Evolutionary conservation across 53 echinoderm and acorn worm species (phyloP), one percentile per base, ranked within the genome.

Genomic region (Temnopleurus reevesii): DNA sequence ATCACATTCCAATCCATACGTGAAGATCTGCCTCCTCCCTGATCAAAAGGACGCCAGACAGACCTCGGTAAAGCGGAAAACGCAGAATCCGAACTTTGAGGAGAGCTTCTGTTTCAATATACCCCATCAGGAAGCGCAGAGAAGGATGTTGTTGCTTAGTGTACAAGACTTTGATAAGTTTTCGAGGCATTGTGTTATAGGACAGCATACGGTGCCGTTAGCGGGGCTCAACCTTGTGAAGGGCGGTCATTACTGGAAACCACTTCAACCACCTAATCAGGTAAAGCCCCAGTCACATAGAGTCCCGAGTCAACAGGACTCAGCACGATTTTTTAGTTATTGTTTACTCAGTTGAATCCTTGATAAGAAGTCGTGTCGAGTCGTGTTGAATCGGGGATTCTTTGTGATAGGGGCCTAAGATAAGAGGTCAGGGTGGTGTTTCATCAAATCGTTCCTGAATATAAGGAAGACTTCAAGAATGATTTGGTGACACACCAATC

Each of bases 161-260:
- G 96, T 99, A 8, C 96, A 95, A 56, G 99, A 99, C 83, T 99
- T 99, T 92, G 99, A 99, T 90, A 99, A 99, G 85, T 99, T 92
- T 83, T 96, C 96, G 17, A 93, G 99, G 15, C 99, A 99, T 59
- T 96, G 99, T 89, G 96, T 99, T 35, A 99, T 99, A 86, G 99
- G 99, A 51, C 94, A 99, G 81, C 96, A 95, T 81, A 99, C 94
- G 0, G 81, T 93, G 19, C 60, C 99, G 1, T 79, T 99, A 21
- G 96, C 90, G 3, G 94, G 94, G 13, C 81, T 99, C 18, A 96
- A 99, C 59, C 81, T 99, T 0, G 92, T 99, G 19, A 99, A 99
- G 54, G 99, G 99, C 4, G 94, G 91, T 0, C 96, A 99, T 84
- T 94, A 93, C 54, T 99, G 99, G 99, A 99, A 99, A 84, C 94